Conservation (phyloP, 2,797 vertebrate species). For the Meriones psammophilus region DNA sequence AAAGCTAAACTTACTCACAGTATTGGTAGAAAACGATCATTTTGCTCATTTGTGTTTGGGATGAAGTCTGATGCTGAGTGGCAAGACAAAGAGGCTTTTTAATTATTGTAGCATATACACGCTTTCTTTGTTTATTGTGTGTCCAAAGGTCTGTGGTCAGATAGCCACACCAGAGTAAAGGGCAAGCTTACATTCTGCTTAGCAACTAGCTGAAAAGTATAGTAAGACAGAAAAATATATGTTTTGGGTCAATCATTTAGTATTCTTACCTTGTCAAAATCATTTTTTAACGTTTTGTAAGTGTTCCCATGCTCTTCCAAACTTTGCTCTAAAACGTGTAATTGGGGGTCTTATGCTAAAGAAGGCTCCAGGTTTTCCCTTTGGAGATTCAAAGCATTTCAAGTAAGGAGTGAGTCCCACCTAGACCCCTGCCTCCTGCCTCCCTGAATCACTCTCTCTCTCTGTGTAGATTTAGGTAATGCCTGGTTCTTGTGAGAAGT, state of each 20-base stretch:
- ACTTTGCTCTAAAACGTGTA: neutral
- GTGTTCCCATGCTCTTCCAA: neutral
- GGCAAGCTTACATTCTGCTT: neutral
- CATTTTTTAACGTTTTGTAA: neutral
- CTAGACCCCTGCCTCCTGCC: neutral
- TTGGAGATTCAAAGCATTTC: neutral
- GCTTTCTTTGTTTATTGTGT: neutral
- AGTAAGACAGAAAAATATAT: constrained; percentile 3
- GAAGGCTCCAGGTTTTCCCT: neutral
- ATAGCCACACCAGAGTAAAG: neutral
- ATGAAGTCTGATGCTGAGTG: constrained; percentile 42
- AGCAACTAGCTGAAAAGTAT: neutral
- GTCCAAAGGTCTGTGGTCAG: neutral
- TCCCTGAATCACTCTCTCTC: neutral
- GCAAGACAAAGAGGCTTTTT: neutral
- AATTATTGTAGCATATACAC: neutral
- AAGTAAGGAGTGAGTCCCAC: neutral
- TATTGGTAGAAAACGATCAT: neutral
- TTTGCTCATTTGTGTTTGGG: constrained; percentile 39
- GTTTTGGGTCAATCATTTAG: neutral
- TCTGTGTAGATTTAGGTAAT: neutral
- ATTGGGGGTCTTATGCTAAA: neutral
- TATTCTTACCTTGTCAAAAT: neutral
- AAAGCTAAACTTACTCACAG: neutral
- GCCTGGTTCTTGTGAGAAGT: neutral